Conservation (phyloP, 2,888 invertebrate genomes). For the Oscheius myriophilus region DNA sequence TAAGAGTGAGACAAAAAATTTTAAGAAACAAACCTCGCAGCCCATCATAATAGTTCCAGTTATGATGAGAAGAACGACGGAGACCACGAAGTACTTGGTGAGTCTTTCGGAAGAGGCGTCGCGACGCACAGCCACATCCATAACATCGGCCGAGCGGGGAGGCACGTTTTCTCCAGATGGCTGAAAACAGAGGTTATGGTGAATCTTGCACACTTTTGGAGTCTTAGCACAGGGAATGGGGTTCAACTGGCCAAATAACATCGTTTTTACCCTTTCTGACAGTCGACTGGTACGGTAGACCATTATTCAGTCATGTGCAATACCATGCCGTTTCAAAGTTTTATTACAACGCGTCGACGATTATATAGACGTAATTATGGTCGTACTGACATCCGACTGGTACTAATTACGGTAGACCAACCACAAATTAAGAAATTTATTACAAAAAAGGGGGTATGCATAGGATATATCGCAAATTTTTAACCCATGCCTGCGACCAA, state of each 20-base stretch:
- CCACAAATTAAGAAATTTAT: not conserved
- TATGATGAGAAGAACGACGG: constrained; percentile 63
- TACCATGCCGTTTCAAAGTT: no score
- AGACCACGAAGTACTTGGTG: constrained; percentile 64
- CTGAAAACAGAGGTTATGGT: constrained; percentile 2
- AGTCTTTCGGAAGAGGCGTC: constrained; percentile 39
- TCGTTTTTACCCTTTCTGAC: no score
- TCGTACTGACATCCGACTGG: no score
- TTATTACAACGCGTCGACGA: no score
- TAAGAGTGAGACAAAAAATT: not conserved
- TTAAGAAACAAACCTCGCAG: constrained; percentile 55
- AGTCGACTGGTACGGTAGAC: no score
- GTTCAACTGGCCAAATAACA: not conserved
- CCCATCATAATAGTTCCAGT: constrained; percentile 69
- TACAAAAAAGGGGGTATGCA: no score
- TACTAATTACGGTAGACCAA: no score
- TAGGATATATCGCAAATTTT: no score
- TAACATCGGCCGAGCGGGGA: not conserved
- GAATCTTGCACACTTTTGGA: no score
- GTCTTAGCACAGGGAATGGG: not conserved
- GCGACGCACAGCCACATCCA: constrained; percentile 57
- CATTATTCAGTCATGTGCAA: no score
- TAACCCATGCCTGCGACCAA: no score
- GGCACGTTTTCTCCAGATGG: not conserved
- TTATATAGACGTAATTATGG: no score